A percentile compares a stretch with the other conserved stretches of the same genome.
Evolutionary conservation across 2,888 invertebrate genomes (phyloP).

Genomic region (Napeogenes sylphis): DNA sequence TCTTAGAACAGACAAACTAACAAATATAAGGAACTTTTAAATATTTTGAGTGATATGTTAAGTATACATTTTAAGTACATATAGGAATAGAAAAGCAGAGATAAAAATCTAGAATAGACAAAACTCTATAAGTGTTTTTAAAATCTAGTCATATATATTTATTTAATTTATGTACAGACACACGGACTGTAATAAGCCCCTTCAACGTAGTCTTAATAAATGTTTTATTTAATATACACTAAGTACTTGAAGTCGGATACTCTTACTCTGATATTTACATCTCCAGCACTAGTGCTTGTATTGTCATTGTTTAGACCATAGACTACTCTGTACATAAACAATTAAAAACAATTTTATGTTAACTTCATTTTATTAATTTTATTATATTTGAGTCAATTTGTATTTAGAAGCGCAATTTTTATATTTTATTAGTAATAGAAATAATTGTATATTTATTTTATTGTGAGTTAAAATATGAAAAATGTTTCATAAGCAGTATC

Average conservation of each 20-base stretch:
- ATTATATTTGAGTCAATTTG: background rate
- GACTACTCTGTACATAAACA: constrained; percentile 22
- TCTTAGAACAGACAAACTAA: background rate
- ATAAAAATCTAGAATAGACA: constrained; percentile 3
- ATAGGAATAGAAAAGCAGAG: constrained; percentile 1
- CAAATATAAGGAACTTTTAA: background rate
- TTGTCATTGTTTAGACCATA: constrained; percentile 50
- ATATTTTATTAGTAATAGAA: background rate
- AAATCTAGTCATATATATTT: background rate
- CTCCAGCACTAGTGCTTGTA: constrained; percentile 61
- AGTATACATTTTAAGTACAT: background rate
- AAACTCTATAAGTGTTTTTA: background rate
- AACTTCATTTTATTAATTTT: background rate
- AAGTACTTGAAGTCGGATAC: constrained; percentile 16
- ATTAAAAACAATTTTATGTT: background rate
- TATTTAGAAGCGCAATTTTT: background rate
- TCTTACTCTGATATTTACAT: constrained; percentile 50
- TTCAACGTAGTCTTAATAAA: background rate
- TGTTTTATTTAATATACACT: background rate
- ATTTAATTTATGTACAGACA: background rate
- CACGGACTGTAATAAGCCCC: background rate
- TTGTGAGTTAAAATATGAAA: too few relatives aligned
- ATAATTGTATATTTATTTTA: background rate
- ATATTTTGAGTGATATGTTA: background rate
- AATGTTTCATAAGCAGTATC: too few relatives aligned